phyloP scores from a whole-genome alignment of 2,797 vertebrate species.

The Chrosomus eos region DNA sequence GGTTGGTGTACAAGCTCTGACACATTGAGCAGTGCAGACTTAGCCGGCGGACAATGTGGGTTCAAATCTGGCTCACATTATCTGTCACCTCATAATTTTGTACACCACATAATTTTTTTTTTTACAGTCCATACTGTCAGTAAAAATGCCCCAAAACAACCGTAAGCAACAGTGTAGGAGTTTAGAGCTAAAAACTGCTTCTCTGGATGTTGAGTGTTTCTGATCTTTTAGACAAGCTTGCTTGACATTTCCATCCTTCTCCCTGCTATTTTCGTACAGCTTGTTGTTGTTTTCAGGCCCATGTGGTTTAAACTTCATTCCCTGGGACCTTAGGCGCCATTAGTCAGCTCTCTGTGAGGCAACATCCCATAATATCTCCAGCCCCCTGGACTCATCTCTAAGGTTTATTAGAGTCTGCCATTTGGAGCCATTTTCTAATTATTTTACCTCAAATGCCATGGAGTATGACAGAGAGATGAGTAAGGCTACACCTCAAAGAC shows the following conservation, averaged over 20 bases:
- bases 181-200: conserved; percentile 28
- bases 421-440: conserved; percentile 57
- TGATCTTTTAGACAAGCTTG: conserved; percentile 43
- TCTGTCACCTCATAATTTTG: neutral
- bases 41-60: neutral
- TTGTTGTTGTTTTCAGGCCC: conserved; percentile 43
- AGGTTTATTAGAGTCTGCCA: conserved; percentile 57
- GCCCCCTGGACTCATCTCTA: conserved; percentile 37
- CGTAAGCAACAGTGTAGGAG: neutral
- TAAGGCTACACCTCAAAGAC: conserved; percentile 40
- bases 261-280: conserved; percentile 49
- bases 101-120: neutral
- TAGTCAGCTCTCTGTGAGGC: conserved; percentile 55
- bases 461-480: conserved; percentile 53
- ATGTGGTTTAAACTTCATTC: conserved; percentile 42
- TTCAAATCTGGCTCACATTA: neutral
- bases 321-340: conserved; percentile 52
- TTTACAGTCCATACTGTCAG: neutral
- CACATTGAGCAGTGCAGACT: neutral
- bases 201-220: conserved; percentile 17
- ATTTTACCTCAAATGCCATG: conserved; percentile 61
- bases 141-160: neutral
- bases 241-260: conserved; percentile 58
- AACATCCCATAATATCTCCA: conserved; percentile 58
- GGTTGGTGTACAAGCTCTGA: neutral